Evolutionary conservation across 64 coral and sea anemone genomes (phyloP), one percentile per base, ranked within the genome.

Genomic region (Montipora cactus): DNA sequence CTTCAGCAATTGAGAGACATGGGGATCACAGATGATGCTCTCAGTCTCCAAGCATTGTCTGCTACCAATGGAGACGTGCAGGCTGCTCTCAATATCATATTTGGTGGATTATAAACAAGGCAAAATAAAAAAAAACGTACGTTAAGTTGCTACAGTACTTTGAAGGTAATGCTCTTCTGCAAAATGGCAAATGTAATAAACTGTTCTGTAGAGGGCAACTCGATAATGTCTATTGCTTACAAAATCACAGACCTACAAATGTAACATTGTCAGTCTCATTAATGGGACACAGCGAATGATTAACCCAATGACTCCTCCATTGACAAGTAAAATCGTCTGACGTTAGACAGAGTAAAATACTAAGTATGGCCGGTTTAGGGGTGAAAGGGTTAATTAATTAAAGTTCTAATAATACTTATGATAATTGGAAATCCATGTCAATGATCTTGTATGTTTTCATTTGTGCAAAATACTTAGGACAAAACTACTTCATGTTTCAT

Each of bases 61-160:
- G 95, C 95, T 68, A 97, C 92, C 67, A 89, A 84, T 77, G 95
- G 95, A 22, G 88, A 97, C 12, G 93, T 97, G 12, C 95, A 97
- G 48, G 92, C 95, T 78, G 95, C 95, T 37, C 79, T 97, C 62
- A 93, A 97, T 7, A 73, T 97, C 52, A 88, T 97, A 82, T 97
- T 97, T 92, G 90, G 89, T 44, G 92, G 93, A 89, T 22, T 86
- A 23, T 86, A 70, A 86, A 3, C 62, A 4, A 4, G 3, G 13
- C 25, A 7, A 16, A 47, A 9, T 8, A 83, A 0, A 55, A 4
- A 4, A 59, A 11, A 22, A 21, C 21, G 4, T 21, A 21, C 0
- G 20, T 23, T 5, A 0, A 21, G 3, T 71, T 21, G 19, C 68
- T 21, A n/a, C 37, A 37, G 37, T 37, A 37, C 37, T 37, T 37